Conservation (phyloP, 2,797 vertebrate genomes). For the Holocentrus rufus region DNA sequence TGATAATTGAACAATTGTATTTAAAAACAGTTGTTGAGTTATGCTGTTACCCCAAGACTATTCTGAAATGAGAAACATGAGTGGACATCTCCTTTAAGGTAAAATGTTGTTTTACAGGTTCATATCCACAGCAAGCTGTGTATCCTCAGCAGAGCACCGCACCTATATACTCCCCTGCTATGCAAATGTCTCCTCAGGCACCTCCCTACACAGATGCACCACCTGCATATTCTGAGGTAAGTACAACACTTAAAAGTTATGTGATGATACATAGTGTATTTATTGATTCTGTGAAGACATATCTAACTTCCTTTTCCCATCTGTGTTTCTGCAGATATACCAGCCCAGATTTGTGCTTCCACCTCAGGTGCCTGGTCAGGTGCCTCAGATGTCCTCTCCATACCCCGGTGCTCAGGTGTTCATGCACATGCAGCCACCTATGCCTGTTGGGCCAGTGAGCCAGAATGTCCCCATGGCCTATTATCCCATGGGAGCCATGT, state of each 20-base stretch:
- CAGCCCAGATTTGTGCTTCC: constrained; percentile 94
- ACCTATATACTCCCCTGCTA: constrained; percentile 87
- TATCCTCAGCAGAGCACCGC: constrained; percentile 90
- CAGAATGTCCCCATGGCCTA: constrained; percentile 95
- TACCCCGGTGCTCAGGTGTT: constrained; percentile 92
- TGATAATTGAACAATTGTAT: too few species aligned
- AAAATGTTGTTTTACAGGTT: constrained; percentile 81
- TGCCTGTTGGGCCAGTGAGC: constrained; percentile 87
- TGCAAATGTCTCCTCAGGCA: constrained; percentile 92
- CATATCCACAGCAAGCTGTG: constrained; percentile 90
- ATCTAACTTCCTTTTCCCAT: background rate
- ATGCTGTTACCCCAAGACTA: background rate
- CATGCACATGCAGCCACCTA: constrained; percentile 89
- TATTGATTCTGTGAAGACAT: background rate
- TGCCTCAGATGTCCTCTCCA: constrained; percentile 90
- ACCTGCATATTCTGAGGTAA: constrained; percentile 95
- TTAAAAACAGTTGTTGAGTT: too few species aligned
- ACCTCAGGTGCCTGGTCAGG: constrained; percentile 85
- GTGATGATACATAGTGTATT: background rate
- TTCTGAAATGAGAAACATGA: background rate
- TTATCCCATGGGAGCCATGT: constrained; percentile 91
- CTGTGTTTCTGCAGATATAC: constrained; percentile 85
- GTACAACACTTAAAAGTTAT: background rate
- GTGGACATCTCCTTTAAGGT: background rate
- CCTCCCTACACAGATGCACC: constrained; percentile 94